Base-by-base conservation (phyloP, 2,888 invertebrate species). In the Acleris cristana region DNA sequence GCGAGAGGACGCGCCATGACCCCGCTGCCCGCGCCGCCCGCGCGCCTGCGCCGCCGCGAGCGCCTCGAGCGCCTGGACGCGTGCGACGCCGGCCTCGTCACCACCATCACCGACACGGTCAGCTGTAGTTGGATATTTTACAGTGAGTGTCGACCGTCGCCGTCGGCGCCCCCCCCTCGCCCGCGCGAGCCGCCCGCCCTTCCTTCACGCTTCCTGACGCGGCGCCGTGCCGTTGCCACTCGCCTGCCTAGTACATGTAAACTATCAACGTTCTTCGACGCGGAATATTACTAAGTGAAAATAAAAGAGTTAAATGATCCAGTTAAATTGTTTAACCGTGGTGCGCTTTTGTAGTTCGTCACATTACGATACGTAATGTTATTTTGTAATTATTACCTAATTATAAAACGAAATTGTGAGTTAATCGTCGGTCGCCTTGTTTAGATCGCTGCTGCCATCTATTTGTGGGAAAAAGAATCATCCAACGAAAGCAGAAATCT, bases 81-180 rank as follows among this genome's bases (percentile, higher is more conserved):
- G 77, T 94, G 95, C 79, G 93, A 94, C 84, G 94, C 95, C 76
- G 92, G 90, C 81, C 88, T 95, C 84, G 93, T 95, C 87, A 93
- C 94, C 84, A 93, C 94, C 83, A 87, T 94, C 86, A 94, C 94
- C 83, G 95, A 95, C 90, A 94, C 90, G 74, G 93, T 95, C 88
- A 95, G 95, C 91, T 95, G 95, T 88, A 95, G 95, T 93, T 96
- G 95, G 95, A 95, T 95, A 90, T 95, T 96, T 86, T 96, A 95
- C 91, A 95, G 95, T 94, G 95, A 94, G 93, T 92, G 89, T 89
- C 85, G 77, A 70, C 71, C 72, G 72, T 45, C 66, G 69, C 57
- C 45, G 69, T 45, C 70, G 60, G 57, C 75, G 62, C 67, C 56
- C 65, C 55, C 71, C 67, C 59, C 69, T 63, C 64, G 61, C 70